These are phyloP conservation scores for Tethea ocularis DNA, from an alignment of 2,888 invertebrate species.

Conservation along the genomic window DNA sequence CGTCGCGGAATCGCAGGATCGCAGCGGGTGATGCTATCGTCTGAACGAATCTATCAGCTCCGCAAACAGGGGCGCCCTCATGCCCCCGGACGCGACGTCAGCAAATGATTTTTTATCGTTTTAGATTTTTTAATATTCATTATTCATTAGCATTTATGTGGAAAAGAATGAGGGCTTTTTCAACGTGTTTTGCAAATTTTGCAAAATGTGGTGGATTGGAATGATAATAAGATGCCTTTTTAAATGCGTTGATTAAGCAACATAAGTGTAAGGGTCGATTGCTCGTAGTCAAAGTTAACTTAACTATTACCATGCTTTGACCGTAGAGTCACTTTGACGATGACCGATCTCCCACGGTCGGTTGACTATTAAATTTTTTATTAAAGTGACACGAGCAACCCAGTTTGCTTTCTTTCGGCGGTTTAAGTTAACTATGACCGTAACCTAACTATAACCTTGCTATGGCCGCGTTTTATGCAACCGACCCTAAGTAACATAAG, in stretches of 20 bases:
- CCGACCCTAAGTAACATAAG: too few species aligned
- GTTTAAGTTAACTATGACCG: too few species aligned
- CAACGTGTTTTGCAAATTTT: constrained; percentile 17
- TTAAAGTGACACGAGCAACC: too few species aligned
- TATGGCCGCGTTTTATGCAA: too few species aligned
- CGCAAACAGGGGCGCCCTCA: constrained; percentile 44
- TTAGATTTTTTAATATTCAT: constrained; percentile 65
- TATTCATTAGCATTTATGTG: constrained; percentile 60
- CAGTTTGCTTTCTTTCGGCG: too few species aligned
- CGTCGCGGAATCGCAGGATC: constrained; percentile 48
- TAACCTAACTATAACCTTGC: too few species aligned
- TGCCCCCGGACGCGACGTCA: constrained; percentile 45
- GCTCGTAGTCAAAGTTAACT: too few species aligned
- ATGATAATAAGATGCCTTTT: constrained; percentile 11
- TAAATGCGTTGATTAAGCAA: neutral
- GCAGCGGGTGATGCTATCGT: constrained; percentile 60
- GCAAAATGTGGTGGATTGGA: neutral
- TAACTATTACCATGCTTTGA: too few species aligned
- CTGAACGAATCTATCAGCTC: constrained; percentile 54
- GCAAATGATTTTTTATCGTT: constrained; percentile 65
- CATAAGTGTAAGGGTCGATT: too few species aligned
- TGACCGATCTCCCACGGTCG: too few species aligned
- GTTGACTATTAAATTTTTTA: too few species aligned
- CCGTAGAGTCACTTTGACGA: too few species aligned
- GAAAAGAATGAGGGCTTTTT: constrained; percentile 30